Evolutionary conservation across 2,797 vertebrate genomes (phyloP), one percentile per base, ranked within the genome.

Genomic region (Epinephelus awoara): DNA sequence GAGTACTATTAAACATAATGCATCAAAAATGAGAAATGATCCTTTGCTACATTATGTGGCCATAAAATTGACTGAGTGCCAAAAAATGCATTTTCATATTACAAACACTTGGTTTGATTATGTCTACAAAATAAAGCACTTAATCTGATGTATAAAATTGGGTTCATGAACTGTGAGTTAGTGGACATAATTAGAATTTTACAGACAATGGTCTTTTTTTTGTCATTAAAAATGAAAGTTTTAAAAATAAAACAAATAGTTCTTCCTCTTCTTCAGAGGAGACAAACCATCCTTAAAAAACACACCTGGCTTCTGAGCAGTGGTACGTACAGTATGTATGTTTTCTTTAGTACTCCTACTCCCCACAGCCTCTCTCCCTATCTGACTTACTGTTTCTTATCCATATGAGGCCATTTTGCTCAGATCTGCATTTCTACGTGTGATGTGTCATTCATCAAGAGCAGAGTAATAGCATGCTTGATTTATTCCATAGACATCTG

Each of bases 401-500:
- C 27, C 25, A 62, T 25, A 50, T 52, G 15, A 57, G 65, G 54
- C 27, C 56, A 64, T 81, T 87, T 77, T 85, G 81, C 78, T 65
- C 66, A 68, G 63, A 85, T 85, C 62, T 72, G 83, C 89, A 83
- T 87, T 89, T 86, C 49, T 79, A 51, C 34, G 13, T 73, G 21
- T 72, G 86, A 85, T 80, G 81, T 62, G 72, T 85, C 83, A 83
- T 90, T 87, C 59, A 85, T 92, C 88, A 89, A 38, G 12, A 47
- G 75, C 61, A 38, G 63, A 62, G 62, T 74, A 85, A 83, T 57
- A 81, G 79, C 75, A 51, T 2, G 17, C 65, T 61, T 88, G 87
- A 90, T 92, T 92, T 89, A 92, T 90, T 85, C 77, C 73, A 59
- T 27, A 72, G 79, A 86, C 87, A 83, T 85, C 76, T 86, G 75